Conservation (phyloP, 2,113 vertebrate species). For the Ameiurus melas region DNA sequence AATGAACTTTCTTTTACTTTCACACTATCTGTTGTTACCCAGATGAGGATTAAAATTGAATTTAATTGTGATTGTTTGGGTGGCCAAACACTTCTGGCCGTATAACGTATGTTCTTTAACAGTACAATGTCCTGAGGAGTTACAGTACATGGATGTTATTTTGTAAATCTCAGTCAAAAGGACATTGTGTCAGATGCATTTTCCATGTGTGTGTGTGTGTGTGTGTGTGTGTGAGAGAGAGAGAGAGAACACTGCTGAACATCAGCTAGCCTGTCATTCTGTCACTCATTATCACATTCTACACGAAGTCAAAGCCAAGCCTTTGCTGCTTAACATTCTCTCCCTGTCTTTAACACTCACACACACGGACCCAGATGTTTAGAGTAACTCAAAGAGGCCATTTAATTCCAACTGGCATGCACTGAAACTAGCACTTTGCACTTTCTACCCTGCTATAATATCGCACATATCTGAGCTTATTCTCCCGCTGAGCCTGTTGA, state of each 20-base stretch:
- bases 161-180: background rate
- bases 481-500: background rate
- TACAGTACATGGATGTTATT: background rate
- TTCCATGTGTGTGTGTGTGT: background rate
- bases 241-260: background rate
- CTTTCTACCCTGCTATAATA: background rate
- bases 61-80: too few species aligned
- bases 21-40: too few species aligned
- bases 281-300: constrained; percentile 33
- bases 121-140: background rate
- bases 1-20: too few species aligned
- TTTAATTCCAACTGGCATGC: background rate
- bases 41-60: too few species aligned
- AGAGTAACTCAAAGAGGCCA: background rate
- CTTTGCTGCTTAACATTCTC: background rate
- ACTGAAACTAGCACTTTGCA: background rate
- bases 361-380: constrained; percentile 7
- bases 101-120: background rate
- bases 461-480: background rate
- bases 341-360: background rate
- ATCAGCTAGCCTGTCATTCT: constrained; percentile 33
- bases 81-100: too few species aligned
- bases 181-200: background rate
- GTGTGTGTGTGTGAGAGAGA: background rate
- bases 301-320: constrained; percentile 5